Percentiles rank a stretch among this genome's conserved stretches.
phyloP scores from a whole-genome alignment of 2,888 invertebrate genomes.

The Platycnemis pennipes region DNA sequence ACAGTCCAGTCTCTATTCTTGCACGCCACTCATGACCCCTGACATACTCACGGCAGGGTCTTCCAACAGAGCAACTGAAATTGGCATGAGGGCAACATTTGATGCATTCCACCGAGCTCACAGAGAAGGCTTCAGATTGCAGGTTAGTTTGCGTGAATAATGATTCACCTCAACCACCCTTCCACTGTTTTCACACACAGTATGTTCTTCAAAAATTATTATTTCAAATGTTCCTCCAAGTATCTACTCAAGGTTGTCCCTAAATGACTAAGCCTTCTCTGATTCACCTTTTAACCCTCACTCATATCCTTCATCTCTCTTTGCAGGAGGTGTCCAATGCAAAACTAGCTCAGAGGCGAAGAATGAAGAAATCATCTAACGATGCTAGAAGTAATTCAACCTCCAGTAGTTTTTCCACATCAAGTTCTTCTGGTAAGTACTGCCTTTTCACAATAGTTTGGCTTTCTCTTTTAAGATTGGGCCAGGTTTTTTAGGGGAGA shows the following conservation, averaged over 20 bases:
- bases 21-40: conserved; percentile 84
- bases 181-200: background rate
- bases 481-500: too few species aligned
- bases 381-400: conserved; percentile 79
- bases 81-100: conserved; percentile 83
- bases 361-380: conserved; percentile 81
- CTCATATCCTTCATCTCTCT: conserved; percentile 39
- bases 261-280: too few species aligned
- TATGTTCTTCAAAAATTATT: too few species aligned
- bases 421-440: conserved; percentile 77
- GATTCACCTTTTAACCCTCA: too few species aligned
- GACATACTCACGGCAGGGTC: conserved; percentile 80
- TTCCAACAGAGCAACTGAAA: conserved; percentile 79
- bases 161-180: background rate
- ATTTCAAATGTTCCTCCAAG: too few species aligned
- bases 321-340: conserved; percentile 86
- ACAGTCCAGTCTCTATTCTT: conserved; percentile 77
- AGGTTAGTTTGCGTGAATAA: conserved; percentile 76
- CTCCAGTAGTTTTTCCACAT: conserved; percentile 76
- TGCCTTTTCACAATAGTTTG: too few species aligned
- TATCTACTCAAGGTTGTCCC: too few species aligned
- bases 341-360: conserved; percentile 85
- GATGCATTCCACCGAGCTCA: conserved; percentile 86
- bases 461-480: too few species aligned
- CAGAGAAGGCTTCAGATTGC: conserved; percentile 86